These are phyloP conservation scores for Tamias sibiricus DNA, from an alignment of 2,113 vertebrate species.

Conservation along the genomic window DNA sequence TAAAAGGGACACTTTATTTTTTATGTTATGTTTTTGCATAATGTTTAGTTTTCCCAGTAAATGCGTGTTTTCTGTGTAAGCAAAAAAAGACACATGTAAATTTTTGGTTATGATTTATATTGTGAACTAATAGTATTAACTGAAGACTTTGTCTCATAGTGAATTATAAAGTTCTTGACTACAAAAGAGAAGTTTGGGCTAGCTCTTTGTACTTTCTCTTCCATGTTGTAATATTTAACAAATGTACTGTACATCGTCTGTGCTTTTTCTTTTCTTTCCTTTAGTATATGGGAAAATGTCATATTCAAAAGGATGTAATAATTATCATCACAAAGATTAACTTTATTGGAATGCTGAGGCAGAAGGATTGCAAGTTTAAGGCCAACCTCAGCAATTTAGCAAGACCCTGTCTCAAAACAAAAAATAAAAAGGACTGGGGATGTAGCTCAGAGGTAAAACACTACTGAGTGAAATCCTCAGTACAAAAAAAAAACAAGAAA, in stretches of 20 bases:
- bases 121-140: constrained; percentile 24
- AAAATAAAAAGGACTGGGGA: too few relatives aligned
- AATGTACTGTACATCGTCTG: neutral
- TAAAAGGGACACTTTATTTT: neutral
- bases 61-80: neutral
- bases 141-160: neutral
- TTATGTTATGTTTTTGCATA: neutral
- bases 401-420: neutral
- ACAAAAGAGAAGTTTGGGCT: neutral
- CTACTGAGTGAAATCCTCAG: neutral
- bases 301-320: neutral
- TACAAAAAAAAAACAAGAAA: neutral
- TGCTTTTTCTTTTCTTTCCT: neutral
- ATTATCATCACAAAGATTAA: neutral
- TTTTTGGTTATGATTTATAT: constrained; percentile 34
- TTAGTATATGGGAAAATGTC: neutral
- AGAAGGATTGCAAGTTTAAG: neutral
- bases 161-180: neutral
- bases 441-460: neutral
- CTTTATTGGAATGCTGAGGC: neutral
- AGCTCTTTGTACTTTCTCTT: neutral
- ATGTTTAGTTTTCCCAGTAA: constrained; percentile 16
- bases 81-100: neutral
- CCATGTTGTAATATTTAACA: neutral
- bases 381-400: neutral